Conservation (phyloP, 2,113 vertebrate species). For the Brachypodius melanocephalos region DNA sequence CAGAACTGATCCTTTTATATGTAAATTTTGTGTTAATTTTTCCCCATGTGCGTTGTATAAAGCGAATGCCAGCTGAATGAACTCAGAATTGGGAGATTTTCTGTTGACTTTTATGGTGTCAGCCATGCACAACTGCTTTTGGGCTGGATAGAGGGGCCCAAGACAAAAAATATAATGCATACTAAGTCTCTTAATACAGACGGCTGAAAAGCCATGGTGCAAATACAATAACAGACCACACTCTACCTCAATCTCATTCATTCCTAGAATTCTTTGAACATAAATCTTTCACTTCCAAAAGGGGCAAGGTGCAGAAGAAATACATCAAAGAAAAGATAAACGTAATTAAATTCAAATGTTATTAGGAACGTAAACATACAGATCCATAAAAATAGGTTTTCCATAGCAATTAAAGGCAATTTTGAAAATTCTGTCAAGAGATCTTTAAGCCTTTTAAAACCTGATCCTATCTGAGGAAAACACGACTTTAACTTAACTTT, state of each 20-base stretch:
- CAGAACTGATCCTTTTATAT: not conserved
- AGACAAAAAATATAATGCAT: not conserved
- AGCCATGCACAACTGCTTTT: not conserved
- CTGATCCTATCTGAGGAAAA: not conserved
- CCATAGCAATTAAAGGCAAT: rapidly evolving
- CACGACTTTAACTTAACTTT: not conserved
- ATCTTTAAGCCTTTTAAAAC: not conserved
- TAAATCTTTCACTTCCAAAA: not conserved
- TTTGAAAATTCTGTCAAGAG: not conserved
- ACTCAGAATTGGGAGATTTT: not conserved
- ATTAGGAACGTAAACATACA: not conserved
- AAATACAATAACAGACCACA: not conserved
- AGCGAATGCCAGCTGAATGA: rapidly evolving
- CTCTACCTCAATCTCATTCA: rapidly evolving
- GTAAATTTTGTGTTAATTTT: not conserved
- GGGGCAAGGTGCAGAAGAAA: not conserved
- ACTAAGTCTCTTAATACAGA: not conserved
- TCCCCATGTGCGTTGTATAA: rapidly evolving
- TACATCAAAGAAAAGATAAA: not conserved
- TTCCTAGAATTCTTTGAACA: not conserved
- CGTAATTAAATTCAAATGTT: not conserved
- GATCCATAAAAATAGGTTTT: not conserved
- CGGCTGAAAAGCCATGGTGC: not conserved
- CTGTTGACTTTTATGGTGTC: not conserved
- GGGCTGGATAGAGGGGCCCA: not conserved